A percentile compares a stretch with the other conserved stretches of the same genome.
These are phyloP conservation scores for Oncorhynchus tshawytscha DNA, from an alignment of 2,113 vertebrate species.

Conservation along the genomic window DNA sequence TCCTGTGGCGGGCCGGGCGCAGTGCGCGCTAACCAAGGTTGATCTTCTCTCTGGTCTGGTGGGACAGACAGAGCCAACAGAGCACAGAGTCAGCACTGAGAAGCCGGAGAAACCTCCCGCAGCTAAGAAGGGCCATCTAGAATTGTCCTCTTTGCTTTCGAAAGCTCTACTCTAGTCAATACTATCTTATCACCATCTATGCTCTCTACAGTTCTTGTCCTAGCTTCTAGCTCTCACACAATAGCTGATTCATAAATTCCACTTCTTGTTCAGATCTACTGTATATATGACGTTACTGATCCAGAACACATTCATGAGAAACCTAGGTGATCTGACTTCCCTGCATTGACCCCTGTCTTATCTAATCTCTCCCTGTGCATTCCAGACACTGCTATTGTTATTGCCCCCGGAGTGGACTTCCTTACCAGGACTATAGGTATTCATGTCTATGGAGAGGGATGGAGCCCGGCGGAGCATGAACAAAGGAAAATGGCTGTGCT, in stretches of 20 bases:
- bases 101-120: no score
- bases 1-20: no score
- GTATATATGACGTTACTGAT: conserved; percentile 4
- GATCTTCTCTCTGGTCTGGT: no score
- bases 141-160: background rate
- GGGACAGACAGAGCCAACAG: no score
- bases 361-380: conserved; percentile 25
- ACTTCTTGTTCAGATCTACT: background rate
- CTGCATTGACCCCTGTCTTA: conserved; percentile 34
- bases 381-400: conserved; percentile 29
- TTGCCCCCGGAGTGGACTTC: conserved; percentile 31
- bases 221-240: conserved; percentile 2
- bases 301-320: conserved; percentile 35
- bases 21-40: no score
- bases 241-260: conserved; percentile 14
- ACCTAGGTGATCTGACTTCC: conserved; percentile 24
- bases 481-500: conserved; percentile 24
- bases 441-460: conserved; percentile 29
- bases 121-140: background rate
- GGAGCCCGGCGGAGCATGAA: background rate
- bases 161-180: conserved; percentile 74
- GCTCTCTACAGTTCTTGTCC: background rate
- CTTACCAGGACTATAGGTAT: conserved; percentile 30
- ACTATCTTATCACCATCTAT: conserved; percentile 38
- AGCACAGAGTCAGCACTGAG: no score